Conservation (phyloP, 2,113 vertebrate genomes). For the Paradoxurus hermaphroditus region DNA sequence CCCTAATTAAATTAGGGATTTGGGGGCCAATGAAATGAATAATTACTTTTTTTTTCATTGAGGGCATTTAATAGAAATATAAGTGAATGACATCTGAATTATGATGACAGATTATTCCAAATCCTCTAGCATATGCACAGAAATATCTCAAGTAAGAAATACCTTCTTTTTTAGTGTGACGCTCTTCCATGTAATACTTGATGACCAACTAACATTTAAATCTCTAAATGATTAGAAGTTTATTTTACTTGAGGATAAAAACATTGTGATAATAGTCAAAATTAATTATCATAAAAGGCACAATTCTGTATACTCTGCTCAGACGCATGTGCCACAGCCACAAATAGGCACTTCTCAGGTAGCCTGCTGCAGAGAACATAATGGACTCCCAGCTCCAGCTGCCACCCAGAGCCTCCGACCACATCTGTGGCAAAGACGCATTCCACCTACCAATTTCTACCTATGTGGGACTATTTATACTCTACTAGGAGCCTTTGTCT, state of each 20-base stretch:
- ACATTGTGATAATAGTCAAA: background rate
- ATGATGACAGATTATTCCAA: background rate
- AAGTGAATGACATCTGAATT: background rate
- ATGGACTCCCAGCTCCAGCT: background rate
- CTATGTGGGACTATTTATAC: too few relatives aligned
- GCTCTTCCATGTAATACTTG: background rate
- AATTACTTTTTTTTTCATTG: background rate
- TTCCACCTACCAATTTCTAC: background rate
- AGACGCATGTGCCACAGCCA: background rate
- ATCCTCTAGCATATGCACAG: background rate
- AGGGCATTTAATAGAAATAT: background rate
- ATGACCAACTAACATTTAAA: background rate
- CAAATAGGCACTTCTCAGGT: background rate
- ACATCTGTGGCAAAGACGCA: rapidly evolving
- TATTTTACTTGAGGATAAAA: background rate
- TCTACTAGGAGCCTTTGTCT: background rate
- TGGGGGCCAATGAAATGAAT: background rate
- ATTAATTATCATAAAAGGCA: background rate
- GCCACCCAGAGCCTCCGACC: background rate
- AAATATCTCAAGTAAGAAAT: background rate
- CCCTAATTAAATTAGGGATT: background rate
- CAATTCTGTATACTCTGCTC: background rate
- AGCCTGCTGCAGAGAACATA: background rate
- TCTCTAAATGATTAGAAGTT: background rate
- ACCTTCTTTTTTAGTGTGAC: background rate